Evolutionary conservation across 2,113 vertebrate species (phyloP).

Genomic region (Rattus rattus): DNA sequence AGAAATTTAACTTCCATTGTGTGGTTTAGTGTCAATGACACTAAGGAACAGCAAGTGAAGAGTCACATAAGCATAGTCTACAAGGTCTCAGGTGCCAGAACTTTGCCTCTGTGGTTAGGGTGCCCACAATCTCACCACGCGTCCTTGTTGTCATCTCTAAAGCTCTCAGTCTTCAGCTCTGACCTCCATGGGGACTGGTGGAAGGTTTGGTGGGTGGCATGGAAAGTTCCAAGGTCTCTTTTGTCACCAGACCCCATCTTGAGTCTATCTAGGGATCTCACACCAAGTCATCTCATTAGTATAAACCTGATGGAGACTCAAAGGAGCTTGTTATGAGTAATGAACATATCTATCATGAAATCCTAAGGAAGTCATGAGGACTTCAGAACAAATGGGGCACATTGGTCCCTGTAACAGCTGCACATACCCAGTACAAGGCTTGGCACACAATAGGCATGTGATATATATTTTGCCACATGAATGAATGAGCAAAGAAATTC

Average conservation of each 20-base stretch:
- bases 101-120: neutral
- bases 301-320: neutral
- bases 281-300: neutral
- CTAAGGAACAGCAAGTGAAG: neutral
- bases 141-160: neutral
- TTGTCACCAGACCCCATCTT: neutral
- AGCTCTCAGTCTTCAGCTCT: neutral
- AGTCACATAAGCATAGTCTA: neutral
- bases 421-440: neutral
- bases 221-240: neutral
- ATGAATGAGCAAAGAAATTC: neutral
- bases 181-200: neutral
- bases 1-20: neutral
- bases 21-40: neutral
- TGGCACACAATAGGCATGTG: neutral
- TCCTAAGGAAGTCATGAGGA: neutral
- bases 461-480: neutral
- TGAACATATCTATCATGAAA: neutral
- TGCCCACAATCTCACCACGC: neutral
- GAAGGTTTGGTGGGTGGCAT: no score
- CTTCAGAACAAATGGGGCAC: neutral
- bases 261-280: neutral
- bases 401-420: neutral
- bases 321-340: neutral
- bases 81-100: neutral